Base-by-base conservation (phyloP, 2,113 vertebrate genomes). In the Morphnarchus princeps region DNA sequence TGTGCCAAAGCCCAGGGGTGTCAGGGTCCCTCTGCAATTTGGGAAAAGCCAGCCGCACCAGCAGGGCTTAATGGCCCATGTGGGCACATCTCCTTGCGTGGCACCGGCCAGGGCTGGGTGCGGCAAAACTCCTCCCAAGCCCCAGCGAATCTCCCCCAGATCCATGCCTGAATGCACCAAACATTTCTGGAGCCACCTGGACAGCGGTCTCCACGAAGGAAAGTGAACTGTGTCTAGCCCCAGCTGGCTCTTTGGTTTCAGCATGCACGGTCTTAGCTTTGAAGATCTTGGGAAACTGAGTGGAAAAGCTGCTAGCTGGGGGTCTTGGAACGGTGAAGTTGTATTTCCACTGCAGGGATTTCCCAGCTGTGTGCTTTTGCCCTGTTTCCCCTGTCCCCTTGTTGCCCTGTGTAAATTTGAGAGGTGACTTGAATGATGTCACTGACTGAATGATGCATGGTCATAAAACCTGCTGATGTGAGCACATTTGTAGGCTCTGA, bases 1-100 rank as follows among this genome's bases (percentile, higher is more conserved):
- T 54, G 8, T 80, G 50, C 7, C 32, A 49, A 9, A 58, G 8
- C 38, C 47, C 25, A 22, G 57, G 31, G 40, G 22, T 13, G 50
- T 32, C 22, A 4, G 36, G 25, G n/a, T 28, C 22, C 13, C 18
- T 47, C 42, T 36, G 78, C 1, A 2, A 28, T 16, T 6, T 24
- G 34, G 57, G 34, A 42, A 89, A 22, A 71, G 42, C 40, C 84
- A 65, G 25, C 13, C 38, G n/a, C 32, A n/a, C 59, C 52, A 42
- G 26, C 15, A 45, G 17, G 43, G 2, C 14, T 55, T 16, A 34
- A 14, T 66, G 58, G 26, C 14, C 9, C 0, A 0, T 16, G 1
- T 8, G 3, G 34, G 2, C 45, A 25, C 42, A 34, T 16, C 7
- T 22, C 31, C 38, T 50, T 11, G 18, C 1, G 4, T 32, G 54